Evolutionary conservation across 2,113 vertebrate genomes (phyloP).

Genomic region (Hydrolagus affinis): DNA sequence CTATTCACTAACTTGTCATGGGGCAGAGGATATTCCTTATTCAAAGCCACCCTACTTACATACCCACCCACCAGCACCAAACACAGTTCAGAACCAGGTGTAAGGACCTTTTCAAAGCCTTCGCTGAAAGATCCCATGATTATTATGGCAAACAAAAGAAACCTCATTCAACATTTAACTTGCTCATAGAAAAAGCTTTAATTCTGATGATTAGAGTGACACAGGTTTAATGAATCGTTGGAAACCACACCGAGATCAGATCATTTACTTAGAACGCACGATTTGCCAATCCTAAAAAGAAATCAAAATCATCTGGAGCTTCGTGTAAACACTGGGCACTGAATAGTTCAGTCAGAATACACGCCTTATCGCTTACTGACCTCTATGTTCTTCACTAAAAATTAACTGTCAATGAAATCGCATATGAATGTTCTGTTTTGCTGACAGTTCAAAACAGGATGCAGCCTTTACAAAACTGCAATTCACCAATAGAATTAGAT

Average conservation of each 20-base stretch:
- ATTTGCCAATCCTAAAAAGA: background rate
- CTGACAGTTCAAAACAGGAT: background rate
- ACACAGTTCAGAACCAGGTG: constrained; percentile 44
- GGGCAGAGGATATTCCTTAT: constrained; percentile 45
- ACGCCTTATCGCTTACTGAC: background rate
- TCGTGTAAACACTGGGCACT: background rate
- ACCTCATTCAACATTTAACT: constrained; percentile 39
- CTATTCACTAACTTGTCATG: constrained; percentile 43
- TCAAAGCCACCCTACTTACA: constrained; percentile 40
- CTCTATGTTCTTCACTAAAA: background rate
- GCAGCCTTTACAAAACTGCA: background rate
- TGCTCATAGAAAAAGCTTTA: constrained; percentile 41
- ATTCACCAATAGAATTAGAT: background rate
- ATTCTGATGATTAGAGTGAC: constrained; percentile 24
- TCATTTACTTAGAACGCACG: background rate
- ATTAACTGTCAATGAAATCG: background rate
- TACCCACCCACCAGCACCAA: constrained; percentile 48
- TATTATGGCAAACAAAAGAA: constrained; percentile 44
- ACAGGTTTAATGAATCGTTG: background rate
- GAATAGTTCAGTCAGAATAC: background rate
- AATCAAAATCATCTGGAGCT: background rate
- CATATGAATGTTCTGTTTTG: no score
- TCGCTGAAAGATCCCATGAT: constrained; percentile 50
- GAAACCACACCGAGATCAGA: no score
- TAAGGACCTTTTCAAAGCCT: constrained; percentile 43